These are phyloP conservation scores for Craterocephalus amniculus DNA, from an alignment of 2,797 vertebrate species.

Conservation along the genomic window DNA sequence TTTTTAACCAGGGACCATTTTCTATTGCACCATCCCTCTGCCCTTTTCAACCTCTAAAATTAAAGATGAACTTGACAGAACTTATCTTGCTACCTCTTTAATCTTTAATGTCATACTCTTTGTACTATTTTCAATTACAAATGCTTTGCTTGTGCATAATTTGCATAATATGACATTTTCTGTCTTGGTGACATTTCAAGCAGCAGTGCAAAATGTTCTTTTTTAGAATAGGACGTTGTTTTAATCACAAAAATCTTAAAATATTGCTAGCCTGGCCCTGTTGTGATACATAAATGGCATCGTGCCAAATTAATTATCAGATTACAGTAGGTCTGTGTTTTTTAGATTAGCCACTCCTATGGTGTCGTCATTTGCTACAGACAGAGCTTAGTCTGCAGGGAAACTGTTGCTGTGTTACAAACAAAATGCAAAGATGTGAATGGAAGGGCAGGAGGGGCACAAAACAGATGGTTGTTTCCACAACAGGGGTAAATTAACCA, in stretches of 20 bases:
- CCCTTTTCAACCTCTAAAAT: neutral
- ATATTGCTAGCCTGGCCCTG: slow-evolving; percentile 1
- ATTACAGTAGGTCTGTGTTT: slow-evolving; percentile 14
- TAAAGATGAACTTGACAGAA: neutral
- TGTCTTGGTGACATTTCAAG: neutral
- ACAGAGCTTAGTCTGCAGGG: slow-evolving; percentile 1
- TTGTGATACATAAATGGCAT: slow-evolving; percentile 8
- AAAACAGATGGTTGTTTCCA: slow-evolving; percentile 64
- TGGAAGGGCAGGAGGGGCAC: slow-evolving; percentile 23
- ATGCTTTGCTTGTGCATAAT: neutral
- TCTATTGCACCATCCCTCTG: neutral
- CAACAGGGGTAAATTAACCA: slow-evolving; percentile 70
- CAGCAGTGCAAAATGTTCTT: neutral
- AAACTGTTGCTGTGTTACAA: slow-evolving; percentile 48
- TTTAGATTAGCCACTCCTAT: slow-evolving; percentile 24
- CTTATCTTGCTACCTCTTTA: neutral
- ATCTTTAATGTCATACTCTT: neutral
- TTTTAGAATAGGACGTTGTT: neutral
- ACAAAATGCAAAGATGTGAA: slow-evolving; percentile 24
- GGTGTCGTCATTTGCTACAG: slow-evolving; percentile 22
- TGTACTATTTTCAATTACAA: neutral
- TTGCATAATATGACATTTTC: neutral
- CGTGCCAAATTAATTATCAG: slow-evolving; percentile 41
- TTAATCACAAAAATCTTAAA: slow-evolving; percentile 15
- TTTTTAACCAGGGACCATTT: neutral